Percentiles rank a stretch among this genome's conserved stretches.
These are phyloP conservation scores for Syrmaticus mikado DNA, from an alignment of 2,113 vertebrate species.

Conservation along the genomic window DNA sequence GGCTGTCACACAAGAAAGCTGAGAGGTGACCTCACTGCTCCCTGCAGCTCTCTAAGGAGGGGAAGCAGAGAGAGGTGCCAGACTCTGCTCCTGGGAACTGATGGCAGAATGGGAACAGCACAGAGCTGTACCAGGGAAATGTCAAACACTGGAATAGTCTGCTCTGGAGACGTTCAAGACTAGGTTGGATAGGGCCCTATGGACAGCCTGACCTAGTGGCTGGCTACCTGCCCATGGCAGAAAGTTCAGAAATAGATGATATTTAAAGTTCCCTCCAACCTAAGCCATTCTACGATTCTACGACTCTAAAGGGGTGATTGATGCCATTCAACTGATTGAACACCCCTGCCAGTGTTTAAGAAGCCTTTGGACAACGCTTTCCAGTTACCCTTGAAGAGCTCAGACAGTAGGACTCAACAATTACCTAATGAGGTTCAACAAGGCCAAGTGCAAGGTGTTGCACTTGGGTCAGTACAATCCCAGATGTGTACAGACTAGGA, in stretches of 20 bases:
- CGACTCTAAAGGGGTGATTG: not conserved
- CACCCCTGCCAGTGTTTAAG: not conserved
- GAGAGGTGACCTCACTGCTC: not conserved
- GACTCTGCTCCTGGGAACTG: not conserved
- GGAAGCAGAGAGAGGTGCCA: not conserved
- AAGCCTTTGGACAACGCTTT: not conserved
- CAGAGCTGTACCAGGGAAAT: not conserved
- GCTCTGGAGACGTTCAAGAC: too few relatives aligned
- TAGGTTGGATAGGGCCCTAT: too few relatives aligned
- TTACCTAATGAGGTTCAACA: too few relatives aligned
- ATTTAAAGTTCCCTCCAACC: too few relatives aligned
- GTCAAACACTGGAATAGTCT: not conserved
- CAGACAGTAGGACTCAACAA: not conserved
- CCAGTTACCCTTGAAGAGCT: not conserved
- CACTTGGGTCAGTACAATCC: too few relatives aligned
- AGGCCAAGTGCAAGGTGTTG: too few relatives aligned
- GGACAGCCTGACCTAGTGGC: too few relatives aligned
- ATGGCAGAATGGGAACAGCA: not conserved
- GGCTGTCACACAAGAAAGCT: not conserved
- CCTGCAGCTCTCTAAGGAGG: not conserved
- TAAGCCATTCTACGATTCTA: too few relatives aligned
- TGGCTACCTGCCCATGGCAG: too few relatives aligned
- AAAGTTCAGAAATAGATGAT: too few relatives aligned
- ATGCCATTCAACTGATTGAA: not conserved
- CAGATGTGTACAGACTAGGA: too few relatives aligned